These are phyloP conservation scores for Chydorus sphaericus DNA, from an alignment of 2,888 invertebrate species.

Conservation along the genomic window DNA sequence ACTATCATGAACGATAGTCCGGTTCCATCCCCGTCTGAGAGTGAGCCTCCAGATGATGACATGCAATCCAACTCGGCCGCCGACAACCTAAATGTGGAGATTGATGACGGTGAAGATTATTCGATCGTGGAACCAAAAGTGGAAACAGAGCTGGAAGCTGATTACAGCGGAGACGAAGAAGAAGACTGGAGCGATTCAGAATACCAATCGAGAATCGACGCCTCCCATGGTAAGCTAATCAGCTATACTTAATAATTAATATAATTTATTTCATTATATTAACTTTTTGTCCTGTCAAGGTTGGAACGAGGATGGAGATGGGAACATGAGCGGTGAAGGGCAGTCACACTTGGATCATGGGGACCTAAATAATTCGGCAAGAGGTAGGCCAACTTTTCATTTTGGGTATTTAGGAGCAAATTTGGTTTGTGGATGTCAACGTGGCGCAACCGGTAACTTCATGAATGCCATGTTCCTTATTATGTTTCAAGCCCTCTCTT, in stretches of 20 bases:
- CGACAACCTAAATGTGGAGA: not conserved
- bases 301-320: constrained; percentile 5
- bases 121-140: constrained; percentile 6
- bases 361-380: constrained; percentile 2
- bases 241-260: not conserved
- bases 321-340: not conserved
- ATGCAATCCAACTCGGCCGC: not conserved
- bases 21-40: not conserved
- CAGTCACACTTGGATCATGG: constrained; percentile 1
- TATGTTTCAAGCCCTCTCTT: too few species aligned
- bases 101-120: constrained; percentile 2
- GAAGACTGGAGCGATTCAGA: constrained; percentile 11
- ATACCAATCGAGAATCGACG: not conserved
- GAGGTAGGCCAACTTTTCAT: constrained; percentile 2
- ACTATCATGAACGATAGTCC: not conserved
- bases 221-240: not conserved
- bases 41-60: not conserved
- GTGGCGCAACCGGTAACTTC: too few species aligned
- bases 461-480: too few species aligned
- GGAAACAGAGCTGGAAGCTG: constrained; percentile 7
- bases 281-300: not conserved
- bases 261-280: not conserved
- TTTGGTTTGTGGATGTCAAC: too few species aligned
- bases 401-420: not conserved
- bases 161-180: constrained; percentile 1